Percentiles rank a stretch among this genome's conserved stretches.
phyloP scores from a whole-genome alignment of 2,797 vertebrate genomes.

The Sylvilagus floridanus region DNA sequence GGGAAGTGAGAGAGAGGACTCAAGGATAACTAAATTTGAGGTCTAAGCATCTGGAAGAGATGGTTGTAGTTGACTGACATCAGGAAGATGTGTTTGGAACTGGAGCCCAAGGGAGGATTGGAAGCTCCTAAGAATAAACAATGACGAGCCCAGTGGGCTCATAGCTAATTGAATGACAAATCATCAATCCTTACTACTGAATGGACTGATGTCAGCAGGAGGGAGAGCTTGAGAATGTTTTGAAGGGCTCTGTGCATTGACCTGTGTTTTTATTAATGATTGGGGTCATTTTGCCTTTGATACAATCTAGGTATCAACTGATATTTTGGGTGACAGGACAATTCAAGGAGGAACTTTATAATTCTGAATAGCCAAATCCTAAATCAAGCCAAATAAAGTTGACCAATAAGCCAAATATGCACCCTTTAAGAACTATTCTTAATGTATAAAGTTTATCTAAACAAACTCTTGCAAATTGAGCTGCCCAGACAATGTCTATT shows the following conservation, averaged over 20 bases:
- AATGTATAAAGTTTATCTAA: not conserved
- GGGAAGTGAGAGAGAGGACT: not conserved
- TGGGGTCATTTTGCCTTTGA: not conserved
- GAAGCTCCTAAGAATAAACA: not conserved
- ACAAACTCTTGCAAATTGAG: conserved; percentile 26
- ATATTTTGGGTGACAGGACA: not conserved
- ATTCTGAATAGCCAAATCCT: not conserved
- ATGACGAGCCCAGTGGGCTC: not conserved
- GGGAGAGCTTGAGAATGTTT: conserved; percentile 1
- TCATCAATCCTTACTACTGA: not conserved
- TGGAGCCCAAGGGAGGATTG: not conserved
- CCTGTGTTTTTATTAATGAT: conserved; percentile 45
- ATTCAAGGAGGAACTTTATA: conserved; percentile 5
- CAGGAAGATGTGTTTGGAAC: not conserved
- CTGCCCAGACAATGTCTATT: not conserved
- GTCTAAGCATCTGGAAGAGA: conserved; percentile 5
- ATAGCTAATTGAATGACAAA: not conserved
- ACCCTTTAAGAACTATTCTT: too few species aligned
- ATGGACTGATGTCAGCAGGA: not conserved
- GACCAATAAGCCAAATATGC: not conserved
- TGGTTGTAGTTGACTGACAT: not conserved
- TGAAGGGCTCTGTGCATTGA: conserved; percentile 32
- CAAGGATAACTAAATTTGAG: not conserved
- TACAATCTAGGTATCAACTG: not conserved
- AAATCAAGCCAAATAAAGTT: conserved; percentile 8